Evolutionary conservation across 2,113 vertebrate species (phyloP).

Genomic region (Globicephala melas): DNA sequence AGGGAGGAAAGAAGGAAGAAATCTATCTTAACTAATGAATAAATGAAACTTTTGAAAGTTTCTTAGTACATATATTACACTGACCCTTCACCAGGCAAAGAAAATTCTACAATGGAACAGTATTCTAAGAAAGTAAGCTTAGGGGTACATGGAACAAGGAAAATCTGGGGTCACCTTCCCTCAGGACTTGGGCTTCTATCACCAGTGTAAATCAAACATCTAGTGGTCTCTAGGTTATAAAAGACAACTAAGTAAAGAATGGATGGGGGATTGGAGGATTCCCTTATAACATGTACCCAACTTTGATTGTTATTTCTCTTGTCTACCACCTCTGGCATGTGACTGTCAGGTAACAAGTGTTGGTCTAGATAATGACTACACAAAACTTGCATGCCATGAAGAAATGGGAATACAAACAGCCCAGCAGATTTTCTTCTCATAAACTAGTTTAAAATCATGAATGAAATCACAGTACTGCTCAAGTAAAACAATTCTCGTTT

Average conservation of each 20-base stretch:
- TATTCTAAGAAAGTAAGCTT: background rate
- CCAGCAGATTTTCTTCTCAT: background rate
- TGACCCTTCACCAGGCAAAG: background rate
- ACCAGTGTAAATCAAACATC: background rate
- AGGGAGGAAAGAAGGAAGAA: background rate
- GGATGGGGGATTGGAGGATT: background rate
- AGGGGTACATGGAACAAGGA: background rate
- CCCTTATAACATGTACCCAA: background rate
- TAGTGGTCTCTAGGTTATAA: background rate
- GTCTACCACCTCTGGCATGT: background rate
- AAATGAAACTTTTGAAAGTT: background rate
- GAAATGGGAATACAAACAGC: background rate
- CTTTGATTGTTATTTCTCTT: background rate
- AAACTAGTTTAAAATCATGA: background rate
- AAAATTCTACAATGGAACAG: background rate
- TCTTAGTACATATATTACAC: background rate
- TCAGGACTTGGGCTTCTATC: background rate
- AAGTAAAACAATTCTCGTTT: conserved; percentile 1
- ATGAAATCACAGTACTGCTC: background rate
- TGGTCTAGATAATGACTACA: background rate
- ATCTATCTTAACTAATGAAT: background rate
- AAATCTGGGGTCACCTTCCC: background rate
- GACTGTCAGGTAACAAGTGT: background rate
- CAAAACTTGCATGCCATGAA: background rate
- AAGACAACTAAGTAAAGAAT: background rate